These are phyloP conservation scores for Malthinus flaveolus DNA, from an alignment of 2,888 invertebrate genomes.

Conservation along the genomic window DNA sequence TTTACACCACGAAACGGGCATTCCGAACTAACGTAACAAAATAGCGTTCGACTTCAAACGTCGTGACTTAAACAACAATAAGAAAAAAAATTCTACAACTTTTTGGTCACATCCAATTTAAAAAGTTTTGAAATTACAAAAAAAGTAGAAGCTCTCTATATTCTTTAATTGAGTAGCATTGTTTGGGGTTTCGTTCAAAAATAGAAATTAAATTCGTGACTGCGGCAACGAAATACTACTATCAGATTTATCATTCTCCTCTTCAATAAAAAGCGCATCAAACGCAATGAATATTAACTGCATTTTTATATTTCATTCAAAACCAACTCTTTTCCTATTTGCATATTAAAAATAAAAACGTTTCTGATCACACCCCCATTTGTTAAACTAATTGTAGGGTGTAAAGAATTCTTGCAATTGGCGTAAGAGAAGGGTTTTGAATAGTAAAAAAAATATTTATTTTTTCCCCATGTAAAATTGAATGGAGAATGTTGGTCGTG, in stretches of 20 bases:
- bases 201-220: too few relatives aligned
- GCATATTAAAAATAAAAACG: constrained; percentile 8
- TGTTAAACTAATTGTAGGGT: too few relatives aligned
- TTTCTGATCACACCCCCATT: too few relatives aligned
- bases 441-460: neutral
- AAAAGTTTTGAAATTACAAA: neutral
- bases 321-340: constrained; percentile 8
- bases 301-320: constrained; percentile 19
- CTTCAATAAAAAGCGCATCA: constrained; percentile 12
- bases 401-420: too few relatives aligned
- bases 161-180: too few relatives aligned
- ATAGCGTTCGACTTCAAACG: constrained; percentile 20
- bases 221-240: too few relatives aligned
- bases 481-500: constrained; percentile 4
- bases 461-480: neutral
- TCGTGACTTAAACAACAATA: neutral
- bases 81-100: too few relatives aligned
- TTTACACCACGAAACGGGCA: constrained; percentile 43
- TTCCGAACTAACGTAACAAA: constrained; percentile 35
- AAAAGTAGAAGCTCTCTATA: too few relatives aligned
- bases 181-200: too few relatives aligned
- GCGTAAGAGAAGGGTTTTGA: neutral
- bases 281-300: constrained; percentile 21
- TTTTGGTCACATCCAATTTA: neutral
- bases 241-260: neutral